Evolutionary conservation across 2,888 invertebrate species (phyloP).

Genomic region (Acrobasis consociella): DNA sequence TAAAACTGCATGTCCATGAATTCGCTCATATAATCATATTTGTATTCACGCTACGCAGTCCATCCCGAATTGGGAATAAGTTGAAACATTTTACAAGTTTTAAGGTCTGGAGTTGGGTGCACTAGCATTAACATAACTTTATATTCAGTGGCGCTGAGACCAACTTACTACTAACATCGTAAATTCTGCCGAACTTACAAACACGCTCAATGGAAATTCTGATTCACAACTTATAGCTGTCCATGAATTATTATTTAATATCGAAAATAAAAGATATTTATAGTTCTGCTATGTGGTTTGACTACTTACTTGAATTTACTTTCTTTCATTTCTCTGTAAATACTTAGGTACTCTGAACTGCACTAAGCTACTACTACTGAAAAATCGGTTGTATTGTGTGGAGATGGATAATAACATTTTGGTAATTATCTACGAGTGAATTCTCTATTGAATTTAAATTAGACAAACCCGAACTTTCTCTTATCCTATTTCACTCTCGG

Average conservation of each 20-base stretch:
- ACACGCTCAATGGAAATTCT: slow-evolving; percentile 67
- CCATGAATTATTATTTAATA: slow-evolving; percentile 57
- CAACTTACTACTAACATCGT: slow-evolving; percentile 73
- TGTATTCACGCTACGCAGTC: slow-evolving; percentile 45
- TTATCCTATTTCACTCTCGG: no score
- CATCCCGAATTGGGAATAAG: slow-evolving; percentile 59
- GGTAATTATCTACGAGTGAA: no score
- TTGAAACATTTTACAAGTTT: slow-evolving; percentile 70
- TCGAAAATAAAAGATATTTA: slow-evolving; percentile 30
- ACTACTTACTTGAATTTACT: neutral
- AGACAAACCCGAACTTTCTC: no score
- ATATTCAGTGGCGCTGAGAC: slow-evolving; percentile 72
- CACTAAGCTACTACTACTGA: no score
- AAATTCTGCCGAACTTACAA: slow-evolving; percentile 75
- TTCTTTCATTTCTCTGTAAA: no score
- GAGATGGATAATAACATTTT: no score
- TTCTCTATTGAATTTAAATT: no score
- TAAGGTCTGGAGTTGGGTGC: slow-evolving; percentile 67
- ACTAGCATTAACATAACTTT: slow-evolving; percentile 77
- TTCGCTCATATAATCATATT: slow-evolving; percentile 27
- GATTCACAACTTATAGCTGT: slow-evolving; percentile 69
- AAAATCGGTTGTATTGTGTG: no score
- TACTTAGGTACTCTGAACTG: no score
- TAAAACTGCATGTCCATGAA: slow-evolving; percentile 25
- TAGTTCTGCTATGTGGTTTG: neutral